These are phyloP conservation scores for Micrastur ruficollis DNA, from an alignment of 2,797 vertebrate genomes.

Conservation along the genomic window DNA sequence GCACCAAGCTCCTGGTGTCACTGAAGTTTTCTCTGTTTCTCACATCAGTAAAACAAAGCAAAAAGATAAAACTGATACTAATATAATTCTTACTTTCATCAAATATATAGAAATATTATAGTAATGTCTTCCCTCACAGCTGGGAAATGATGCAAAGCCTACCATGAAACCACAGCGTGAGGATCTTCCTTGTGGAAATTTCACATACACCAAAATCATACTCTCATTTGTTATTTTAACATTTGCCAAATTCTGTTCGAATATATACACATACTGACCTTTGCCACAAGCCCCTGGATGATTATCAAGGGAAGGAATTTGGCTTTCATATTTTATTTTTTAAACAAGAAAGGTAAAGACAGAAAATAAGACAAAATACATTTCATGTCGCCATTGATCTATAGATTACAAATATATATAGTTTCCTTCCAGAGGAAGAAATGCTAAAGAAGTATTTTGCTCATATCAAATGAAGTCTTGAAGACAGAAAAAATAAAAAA, in stretches of 20 bases:
- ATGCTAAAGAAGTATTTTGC: conserved; percentile 33
- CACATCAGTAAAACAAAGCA: background rate
- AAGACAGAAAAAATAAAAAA: background rate
- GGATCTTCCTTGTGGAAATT: background rate
- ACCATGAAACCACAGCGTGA: background rate
- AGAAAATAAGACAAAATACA: conserved; percentile 63
- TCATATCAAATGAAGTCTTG: conserved; percentile 39
- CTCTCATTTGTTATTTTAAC: conserved; percentile 15
- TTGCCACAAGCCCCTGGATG: background rate
- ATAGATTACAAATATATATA: conserved; percentile 46
- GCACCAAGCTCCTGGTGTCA: background rate
- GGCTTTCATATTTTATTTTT: conserved; percentile 61
- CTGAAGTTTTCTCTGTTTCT: background rate
- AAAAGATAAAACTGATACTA: background rate
- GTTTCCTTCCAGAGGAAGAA: conserved; percentile 62
- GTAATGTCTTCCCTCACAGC: background rate
- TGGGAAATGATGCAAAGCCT: background rate
- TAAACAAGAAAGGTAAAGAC: conserved; percentile 41
- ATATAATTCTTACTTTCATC: background rate
- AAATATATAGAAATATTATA: conserved; percentile 10
- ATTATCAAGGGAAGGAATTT: conserved; percentile 47
- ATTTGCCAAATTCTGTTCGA: conserved; percentile 21
- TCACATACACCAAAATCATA: background rate
- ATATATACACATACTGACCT: background rate
- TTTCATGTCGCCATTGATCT: conserved; percentile 33